Conservation (phyloP, 2,113 vertebrate species). For the Suncus etruscus region DNA sequence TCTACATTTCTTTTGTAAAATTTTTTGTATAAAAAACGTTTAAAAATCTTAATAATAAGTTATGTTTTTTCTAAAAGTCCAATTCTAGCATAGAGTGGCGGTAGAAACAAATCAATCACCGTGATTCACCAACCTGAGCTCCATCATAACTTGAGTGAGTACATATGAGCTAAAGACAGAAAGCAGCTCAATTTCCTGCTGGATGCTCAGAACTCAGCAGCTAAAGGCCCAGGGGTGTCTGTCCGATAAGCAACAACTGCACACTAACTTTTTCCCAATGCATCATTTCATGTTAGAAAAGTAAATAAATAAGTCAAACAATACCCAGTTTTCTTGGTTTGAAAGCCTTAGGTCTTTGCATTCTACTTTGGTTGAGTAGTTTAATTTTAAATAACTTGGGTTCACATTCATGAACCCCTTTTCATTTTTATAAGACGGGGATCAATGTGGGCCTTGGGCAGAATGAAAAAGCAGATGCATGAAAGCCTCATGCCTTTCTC, state of each 20-base stretch:
- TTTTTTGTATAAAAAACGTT: neutral
- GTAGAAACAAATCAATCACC: neutral
- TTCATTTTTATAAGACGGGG: conserved; percentile 68
- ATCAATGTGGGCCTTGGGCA: conserved; percentile 62
- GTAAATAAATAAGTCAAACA: neutral
- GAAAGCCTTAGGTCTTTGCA: neutral
- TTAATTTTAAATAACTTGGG: conserved; percentile 66
- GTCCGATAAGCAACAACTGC: too few species aligned
- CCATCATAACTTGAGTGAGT: neutral
- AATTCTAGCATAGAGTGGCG: neutral
- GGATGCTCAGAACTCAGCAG: neutral
- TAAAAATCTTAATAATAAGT: neutral
- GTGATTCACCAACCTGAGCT: neutral
- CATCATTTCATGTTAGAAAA: conserved; percentile 49
- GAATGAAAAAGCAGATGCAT: neutral
- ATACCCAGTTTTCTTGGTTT: conserved; percentile 16
- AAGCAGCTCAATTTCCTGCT: neutral
- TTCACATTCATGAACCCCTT: conserved; percentile 24
- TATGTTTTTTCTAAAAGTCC: neutral
- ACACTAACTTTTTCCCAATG: neutral
- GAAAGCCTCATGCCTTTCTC: neutral
- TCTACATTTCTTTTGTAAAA: neutral
- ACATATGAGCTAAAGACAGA: neutral
- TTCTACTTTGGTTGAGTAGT: neutral
- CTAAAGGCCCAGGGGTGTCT: neutral